Evolutionary conservation across 1,140 invertebrate species (phyloP), one percentile per base, ranked within the genome.

Genomic region (Latrodectus geometricus): DNA sequence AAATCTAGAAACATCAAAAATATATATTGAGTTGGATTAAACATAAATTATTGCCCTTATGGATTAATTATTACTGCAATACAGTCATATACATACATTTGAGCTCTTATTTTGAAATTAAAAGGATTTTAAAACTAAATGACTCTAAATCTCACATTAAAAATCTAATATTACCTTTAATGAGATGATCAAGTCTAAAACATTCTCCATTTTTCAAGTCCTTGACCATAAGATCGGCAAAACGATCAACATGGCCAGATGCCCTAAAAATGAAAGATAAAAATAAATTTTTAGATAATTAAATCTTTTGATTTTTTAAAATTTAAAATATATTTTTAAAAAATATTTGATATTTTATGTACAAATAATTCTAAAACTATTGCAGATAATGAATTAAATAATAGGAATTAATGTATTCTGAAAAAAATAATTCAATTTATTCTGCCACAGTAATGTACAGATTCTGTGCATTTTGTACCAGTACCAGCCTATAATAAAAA

Each of bases 181-280:
- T 99, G n/a, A 99, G 93, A 93, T 99, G 98, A 92, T 99, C 98
- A 49, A 99, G 92, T 21, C 98, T 93, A 90, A 99, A 99, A 91
- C 98, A 99, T 90, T 99, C 98, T 9, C 98, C 99, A 88, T 93
- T 97, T 90, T 96, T 96, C 0, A 95, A 88, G 93, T 99, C 99
- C 91, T 99, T 99, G 0, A 99, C 98, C 98, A 99, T 99, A 72
- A 98, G 94, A 93, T 99, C 99, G 61, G 98, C 97, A 93, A 99
- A 99, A 85, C 98, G 93, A 89, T 99, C 99, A 0, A 99, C 98
- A 92, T 99, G 99, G 0, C 99, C 99, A 23, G 98, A 99, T 54
- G 99, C 97, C 90, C 94, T 95, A 90, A 80, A 92, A 92, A 85
- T 70, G 52, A n/a, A 48, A 1, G 35, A 74, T 20, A 69, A 69